These are phyloP conservation scores for Cyanocitta stelleri DNA, from an alignment of 2,113 vertebrate genomes.

Conservation along the genomic window DNA sequence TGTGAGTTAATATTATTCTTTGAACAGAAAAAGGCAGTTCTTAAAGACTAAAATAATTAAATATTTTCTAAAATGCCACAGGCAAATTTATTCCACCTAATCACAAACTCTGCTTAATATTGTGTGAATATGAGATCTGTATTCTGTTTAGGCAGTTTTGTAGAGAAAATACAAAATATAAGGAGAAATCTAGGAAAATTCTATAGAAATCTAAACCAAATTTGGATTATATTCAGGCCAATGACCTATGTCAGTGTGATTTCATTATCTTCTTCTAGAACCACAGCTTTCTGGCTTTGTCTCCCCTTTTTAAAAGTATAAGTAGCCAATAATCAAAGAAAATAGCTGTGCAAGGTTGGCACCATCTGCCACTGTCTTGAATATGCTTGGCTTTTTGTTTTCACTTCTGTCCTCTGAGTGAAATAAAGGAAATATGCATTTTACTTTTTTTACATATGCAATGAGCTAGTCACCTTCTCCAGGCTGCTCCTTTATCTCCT, in stretches of 20 bases:
- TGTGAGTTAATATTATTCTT: not conserved
- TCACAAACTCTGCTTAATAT: not conserved
- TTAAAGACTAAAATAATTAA: not conserved
- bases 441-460: constrained; percentile 29
- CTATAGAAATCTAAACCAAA: not conserved
- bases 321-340: constrained; percentile 25
- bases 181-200: not conserved
- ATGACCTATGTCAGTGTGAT: not conserved
- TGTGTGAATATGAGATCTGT: not conserved
- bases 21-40: not conserved
- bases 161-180: not conserved
- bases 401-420: constrained; percentile 51
- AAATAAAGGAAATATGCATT: constrained; percentile 44
- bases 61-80: not conserved
- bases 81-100: not conserved
- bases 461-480: constrained; percentile 23
- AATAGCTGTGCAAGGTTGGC: constrained; percentile 29
- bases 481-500: not conserved
- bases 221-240: not conserved
- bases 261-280: constrained; percentile 5
- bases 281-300: constrained; percentile 23
- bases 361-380: constrained; percentile 28
- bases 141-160: not conserved
- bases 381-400: constrained; percentile 61
- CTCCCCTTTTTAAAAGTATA: constrained; percentile 38